Evolutionary conservation across 2,113 vertebrate species (phyloP), one percentile per base, ranked within the genome.

Genomic region (Garra rufa): DNA sequence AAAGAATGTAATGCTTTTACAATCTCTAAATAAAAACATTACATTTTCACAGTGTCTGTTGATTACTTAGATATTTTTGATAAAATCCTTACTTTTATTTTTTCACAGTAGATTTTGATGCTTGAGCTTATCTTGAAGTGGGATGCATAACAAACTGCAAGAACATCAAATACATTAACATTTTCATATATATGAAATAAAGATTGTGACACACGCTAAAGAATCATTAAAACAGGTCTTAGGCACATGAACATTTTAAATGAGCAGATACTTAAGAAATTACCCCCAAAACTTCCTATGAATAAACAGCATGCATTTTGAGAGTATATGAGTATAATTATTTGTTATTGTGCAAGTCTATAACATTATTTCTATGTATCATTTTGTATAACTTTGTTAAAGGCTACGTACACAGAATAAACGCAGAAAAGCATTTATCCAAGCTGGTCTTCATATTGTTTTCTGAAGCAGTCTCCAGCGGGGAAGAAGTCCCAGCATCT

Each of bases 401-500:
- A 52, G 9, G 19, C 48, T 55, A 75, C 4, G 9, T 55, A 61
- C 6, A 61, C n/a, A n/a, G n/a, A n/a, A n/a, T n/a, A 59, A 59
- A 38, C n/a, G n/a, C 75, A 43, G 34, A 34, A 30, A 7, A 19
- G 8, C 19, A 6, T 46, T 82, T 93, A 95, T 55, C 91, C 94
- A 44, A 95, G 92, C 57, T 93, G 94, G 91, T 95, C 94, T 85
- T 95, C 94, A 77, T 94, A 95, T 77, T 95, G 94, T 87, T 95
- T 95, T 82, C 94, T 92, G 86, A 95, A 95, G 88, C 94, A 95
- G 87, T 95, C 94, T 69, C 94, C 94, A 83, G 93, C 94, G 14
- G 94, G 94, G 79, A 92, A 95, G 86, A 95, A 95, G 86, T 95
- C 94, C 94, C 94, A 95, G 75, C 91, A 93, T 48, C 94, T 90